Conservation (phyloP, 1,140 invertebrate genomes). For the Temnothorax longispinosus region DNA sequence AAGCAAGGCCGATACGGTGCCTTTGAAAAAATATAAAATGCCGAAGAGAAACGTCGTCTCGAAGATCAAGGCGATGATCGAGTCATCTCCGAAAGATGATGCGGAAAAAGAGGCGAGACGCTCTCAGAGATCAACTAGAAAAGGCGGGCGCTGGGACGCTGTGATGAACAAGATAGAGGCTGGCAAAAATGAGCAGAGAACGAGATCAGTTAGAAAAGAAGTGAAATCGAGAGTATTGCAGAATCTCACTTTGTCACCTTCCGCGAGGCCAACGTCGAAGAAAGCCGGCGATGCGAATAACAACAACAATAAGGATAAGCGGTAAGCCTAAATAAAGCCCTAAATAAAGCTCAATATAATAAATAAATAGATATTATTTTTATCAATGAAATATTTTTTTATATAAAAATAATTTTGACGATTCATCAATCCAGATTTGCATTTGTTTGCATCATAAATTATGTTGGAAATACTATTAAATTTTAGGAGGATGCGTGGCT, state of each 20-base stretch:
- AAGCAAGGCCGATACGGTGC: slow-evolving; percentile 75
- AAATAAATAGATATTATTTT: slow-evolving; percentile 23
- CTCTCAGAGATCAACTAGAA: slow-evolving; percentile 80
- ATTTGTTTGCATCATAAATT: background rate
- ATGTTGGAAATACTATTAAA: slow-evolving; percentile 4
- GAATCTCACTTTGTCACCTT: slow-evolving; percentile 73
- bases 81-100: slow-evolving; percentile 85
- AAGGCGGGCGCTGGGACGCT: slow-evolving; percentile 90
- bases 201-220: slow-evolving; percentile 90
- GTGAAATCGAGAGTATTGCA: slow-evolving; percentile 92
- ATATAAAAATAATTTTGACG: background rate
- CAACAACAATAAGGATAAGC: slow-evolving; percentile 81
- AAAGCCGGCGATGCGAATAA: slow-evolving; percentile 78
- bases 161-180: slow-evolving; percentile 93
- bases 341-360: background rate
- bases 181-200: slow-evolving; percentile 89
- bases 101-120: slow-evolving; percentile 79
- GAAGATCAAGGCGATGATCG: slow-evolving; percentile 90
- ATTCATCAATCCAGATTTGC: background rate
- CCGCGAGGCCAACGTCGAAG: slow-evolving; percentile 73
- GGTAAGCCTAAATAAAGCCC: slow-evolving; percentile 66
- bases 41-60: slow-evolving; percentile 91
- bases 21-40: slow-evolving; percentile 91
- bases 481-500: slow-evolving; percentile 80
- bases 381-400: background rate